Evolutionary conservation across 2,113 vertebrate genomes (phyloP).

Genomic region (Pseudorhombus dupliciocellatus): DNA sequence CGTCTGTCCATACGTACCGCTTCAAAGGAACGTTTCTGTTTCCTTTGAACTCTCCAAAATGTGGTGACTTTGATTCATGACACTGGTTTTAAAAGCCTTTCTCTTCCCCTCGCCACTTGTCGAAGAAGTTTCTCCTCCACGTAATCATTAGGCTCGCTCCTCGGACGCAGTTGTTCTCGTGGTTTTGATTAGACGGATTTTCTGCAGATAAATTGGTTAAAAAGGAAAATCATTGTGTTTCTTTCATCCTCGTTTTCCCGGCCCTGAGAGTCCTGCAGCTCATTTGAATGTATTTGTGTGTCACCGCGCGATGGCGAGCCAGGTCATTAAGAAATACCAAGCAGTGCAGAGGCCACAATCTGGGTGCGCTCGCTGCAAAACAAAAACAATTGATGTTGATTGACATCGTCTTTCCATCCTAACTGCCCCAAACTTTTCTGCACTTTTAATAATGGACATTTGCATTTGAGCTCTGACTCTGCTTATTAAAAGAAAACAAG

Average conservation of each 20-base stretch:
- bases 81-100: slow-evolving; percentile 1
- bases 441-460: slow-evolving; percentile 54
- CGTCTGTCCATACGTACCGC: slow-evolving; percentile 25
- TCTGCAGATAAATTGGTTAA: slow-evolving; percentile 10
- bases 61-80: slow-evolving; percentile 18
- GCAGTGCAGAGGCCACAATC: slow-evolving; percentile 47
- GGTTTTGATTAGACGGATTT: slow-evolving; percentile 48
- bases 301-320: slow-evolving; percentile 46
- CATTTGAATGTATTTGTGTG: slow-evolving; percentile 50
- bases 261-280: slow-evolving; percentile 22
- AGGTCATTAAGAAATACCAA: slow-evolving; percentile 71
- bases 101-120: slow-evolving; percentile 18
- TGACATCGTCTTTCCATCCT: slow-evolving; percentile 46
- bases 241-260: not conserved
- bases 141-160: slow-evolving; percentile 10
- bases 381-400: slow-evolving; percentile 69
- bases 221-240: not conserved
- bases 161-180: not conserved
- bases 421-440: slow-evolving; percentile 44
- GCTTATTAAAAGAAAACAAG: slow-evolving; percentile 34
- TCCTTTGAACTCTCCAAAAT: slow-evolving; percentile 20
- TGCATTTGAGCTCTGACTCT: slow-evolving; percentile 28
- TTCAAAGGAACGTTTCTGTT: slow-evolving; percentile 37
- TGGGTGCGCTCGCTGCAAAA: slow-evolving; percentile 40
- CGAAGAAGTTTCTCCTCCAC: not conserved